A percentile compares a stretch with the other conserved stretches of the same genome.
Evolutionary conservation across 1,140 invertebrate genomes (phyloP).

Genomic region (Coptotermes formosanus): DNA sequence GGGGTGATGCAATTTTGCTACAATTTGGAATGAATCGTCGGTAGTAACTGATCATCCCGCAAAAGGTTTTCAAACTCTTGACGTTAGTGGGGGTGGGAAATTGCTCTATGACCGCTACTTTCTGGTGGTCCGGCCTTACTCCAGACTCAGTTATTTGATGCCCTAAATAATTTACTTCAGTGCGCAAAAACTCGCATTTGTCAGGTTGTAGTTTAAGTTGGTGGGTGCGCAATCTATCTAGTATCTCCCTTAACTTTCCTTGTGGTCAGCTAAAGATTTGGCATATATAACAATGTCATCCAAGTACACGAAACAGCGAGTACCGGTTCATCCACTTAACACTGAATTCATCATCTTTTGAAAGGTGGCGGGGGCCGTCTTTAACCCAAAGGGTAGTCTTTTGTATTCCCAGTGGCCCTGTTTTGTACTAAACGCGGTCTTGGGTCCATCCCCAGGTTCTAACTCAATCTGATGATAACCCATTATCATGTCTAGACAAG

Average conservation of each 20-base stretch:
- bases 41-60: slow-evolving; percentile 37
- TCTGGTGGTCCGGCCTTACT: slow-evolving; percentile 37
- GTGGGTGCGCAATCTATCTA: slow-evolving; percentile 35
- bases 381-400: slow-evolving; percentile 39
- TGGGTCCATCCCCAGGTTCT: slow-evolving; percentile 36
- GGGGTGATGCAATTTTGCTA: slow-evolving; percentile 32
- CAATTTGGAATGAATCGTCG: slow-evolving; percentile 31
- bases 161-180: slow-evolving; percentile 38
- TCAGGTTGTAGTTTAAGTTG: slow-evolving; percentile 40
- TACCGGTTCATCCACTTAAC: slow-evolving; percentile 30
- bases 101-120: slow-evolving; percentile 40
- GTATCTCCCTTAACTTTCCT: slow-evolving; percentile 36
- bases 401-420: slow-evolving; percentile 38
- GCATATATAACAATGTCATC: slow-evolving; percentile 39
- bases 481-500: slow-evolving; percentile 45
- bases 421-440: slow-evolving; percentile 43
- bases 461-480: slow-evolving; percentile 51
- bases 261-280: slow-evolving; percentile 34
- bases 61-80: slow-evolving; percentile 42
- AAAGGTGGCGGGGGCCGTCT: slow-evolving; percentile 39
- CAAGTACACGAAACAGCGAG: slow-evolving; percentile 36
- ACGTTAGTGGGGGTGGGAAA: slow-evolving; percentile 39
- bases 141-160: slow-evolving; percentile 32
- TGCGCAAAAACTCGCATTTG: slow-evolving; percentile 40
- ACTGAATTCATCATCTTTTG: slow-evolving; percentile 37